Percentiles rank a stretch among this genome's conserved stretches.
Evolutionary conservation across 2,797 vertebrate species (phyloP).

Genomic region (Emys orbicularis): DNA sequence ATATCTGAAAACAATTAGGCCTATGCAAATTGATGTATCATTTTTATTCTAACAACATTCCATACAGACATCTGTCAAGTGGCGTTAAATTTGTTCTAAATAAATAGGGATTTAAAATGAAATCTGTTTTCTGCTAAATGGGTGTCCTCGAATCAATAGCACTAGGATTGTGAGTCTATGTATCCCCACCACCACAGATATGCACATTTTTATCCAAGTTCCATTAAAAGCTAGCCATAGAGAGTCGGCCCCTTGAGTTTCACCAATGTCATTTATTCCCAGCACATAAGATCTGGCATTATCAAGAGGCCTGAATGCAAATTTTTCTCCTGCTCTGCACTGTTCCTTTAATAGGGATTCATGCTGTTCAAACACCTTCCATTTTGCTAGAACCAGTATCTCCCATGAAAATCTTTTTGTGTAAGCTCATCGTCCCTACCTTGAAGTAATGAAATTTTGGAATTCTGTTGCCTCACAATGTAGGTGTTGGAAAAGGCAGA

Average conservation of each 20-base stretch:
- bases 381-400: background rate
- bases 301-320: background rate
- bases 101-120: no score
- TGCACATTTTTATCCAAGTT: no score
- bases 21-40: no score
- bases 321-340: background rate
- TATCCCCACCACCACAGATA: background rate
- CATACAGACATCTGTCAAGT: no score
- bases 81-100: no score
- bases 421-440: background rate
- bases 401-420: background rate
- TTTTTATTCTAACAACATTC: no score
- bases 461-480: background rate
- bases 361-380: background rate
- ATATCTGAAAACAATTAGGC: no score
- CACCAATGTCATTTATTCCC: background rate
- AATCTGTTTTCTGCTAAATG: no score
- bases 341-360: background rate
- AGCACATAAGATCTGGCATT: background rate
- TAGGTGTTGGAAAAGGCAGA: background rate
- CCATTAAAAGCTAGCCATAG: no score
- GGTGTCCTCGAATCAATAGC: no score
- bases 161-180: background rate
- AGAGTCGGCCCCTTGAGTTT: fast-evolving
- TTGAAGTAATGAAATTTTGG: background rate